phyloP scores from a whole-genome alignment of 2,888 invertebrate species.

The Patella caerulea region DNA sequence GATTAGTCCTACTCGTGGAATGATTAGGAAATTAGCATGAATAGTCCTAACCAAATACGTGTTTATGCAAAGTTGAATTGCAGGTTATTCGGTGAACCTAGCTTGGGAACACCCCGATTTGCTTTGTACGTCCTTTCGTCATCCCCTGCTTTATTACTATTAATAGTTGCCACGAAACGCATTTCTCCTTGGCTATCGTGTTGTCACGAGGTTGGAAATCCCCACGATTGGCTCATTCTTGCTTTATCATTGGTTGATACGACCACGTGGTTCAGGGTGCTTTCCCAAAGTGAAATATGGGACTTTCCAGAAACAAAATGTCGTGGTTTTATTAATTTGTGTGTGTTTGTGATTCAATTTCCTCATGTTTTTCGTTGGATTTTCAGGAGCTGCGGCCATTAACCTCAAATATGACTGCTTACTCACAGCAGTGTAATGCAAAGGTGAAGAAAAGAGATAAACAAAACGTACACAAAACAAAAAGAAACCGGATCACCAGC shows the following conservation, averaged over 20 bases:
- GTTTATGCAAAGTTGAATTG: too few species aligned
- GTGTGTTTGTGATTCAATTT: background rate
- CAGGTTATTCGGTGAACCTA: too few species aligned
- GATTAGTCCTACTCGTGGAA: too few species aligned
- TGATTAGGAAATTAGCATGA: too few species aligned
- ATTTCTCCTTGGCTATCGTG: background rate
- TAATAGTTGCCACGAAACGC: constrained; percentile 1
- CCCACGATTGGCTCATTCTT: background rate
- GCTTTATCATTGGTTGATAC: background rate
- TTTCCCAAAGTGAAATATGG: constrained; percentile 1
- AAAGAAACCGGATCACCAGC: background rate
- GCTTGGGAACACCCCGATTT: too few species aligned
- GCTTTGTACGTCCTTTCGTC: too few species aligned
- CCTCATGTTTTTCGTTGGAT: constrained; percentile 5
- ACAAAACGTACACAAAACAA: background rate
- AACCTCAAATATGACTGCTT: constrained; percentile 3
- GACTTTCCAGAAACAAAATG: constrained; percentile 8
- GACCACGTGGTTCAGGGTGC: background rate
- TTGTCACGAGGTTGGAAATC: constrained; percentile 4
- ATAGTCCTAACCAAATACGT: too few species aligned
- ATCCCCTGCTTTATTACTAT: background rate
- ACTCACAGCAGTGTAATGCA: too few species aligned
- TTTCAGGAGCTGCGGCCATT: background rate
- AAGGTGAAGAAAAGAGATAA: too few species aligned
- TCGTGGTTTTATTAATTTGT: background rate